These are phyloP conservation scores for Theocolax elegans DNA, from an alignment of 1,140 invertebrate genomes.

Conservation along the genomic window DNA sequence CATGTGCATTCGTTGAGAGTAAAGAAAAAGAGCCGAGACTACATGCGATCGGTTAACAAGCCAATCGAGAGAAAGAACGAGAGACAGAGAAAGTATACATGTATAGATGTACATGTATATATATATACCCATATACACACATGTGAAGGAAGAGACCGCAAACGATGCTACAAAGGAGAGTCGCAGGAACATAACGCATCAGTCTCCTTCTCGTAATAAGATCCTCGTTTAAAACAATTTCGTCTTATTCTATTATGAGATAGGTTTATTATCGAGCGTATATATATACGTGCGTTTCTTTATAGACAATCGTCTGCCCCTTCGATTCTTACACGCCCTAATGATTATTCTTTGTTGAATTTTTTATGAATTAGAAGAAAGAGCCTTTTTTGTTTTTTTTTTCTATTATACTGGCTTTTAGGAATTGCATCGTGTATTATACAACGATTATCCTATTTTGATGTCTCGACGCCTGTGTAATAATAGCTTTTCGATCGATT, in stretches of 20 bases:
- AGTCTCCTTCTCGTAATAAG: slow-evolving; percentile 7
- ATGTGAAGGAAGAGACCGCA: slow-evolving; percentile 47
- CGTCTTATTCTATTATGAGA: background rate
- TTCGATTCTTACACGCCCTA: background rate
- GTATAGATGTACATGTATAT: no score
- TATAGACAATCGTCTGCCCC: background rate
- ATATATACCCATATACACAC: no score
- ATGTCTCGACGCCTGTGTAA: no score
- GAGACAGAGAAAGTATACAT: no score
- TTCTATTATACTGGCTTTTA: no score
- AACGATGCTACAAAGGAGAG: slow-evolving; percentile 42
- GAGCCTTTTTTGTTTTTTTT: no score
- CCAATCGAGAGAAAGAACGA: slow-evolving; percentile 47
- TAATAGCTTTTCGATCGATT: no score
- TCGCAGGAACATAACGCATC: background rate
- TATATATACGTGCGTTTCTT: no score
- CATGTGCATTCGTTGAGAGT: background rate
- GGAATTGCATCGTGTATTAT: no score
- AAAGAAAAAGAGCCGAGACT: no score
- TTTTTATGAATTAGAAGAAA: no score
- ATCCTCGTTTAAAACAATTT: slow-evolving; percentile 27
- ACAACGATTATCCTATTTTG: no score
- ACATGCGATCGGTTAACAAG: slow-evolving; percentile 56
- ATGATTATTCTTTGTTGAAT: background rate
- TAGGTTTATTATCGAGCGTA: background rate